Conservation (phyloP, 2,797 vertebrate genomes). For the Dermochelys coriacea region DNA sequence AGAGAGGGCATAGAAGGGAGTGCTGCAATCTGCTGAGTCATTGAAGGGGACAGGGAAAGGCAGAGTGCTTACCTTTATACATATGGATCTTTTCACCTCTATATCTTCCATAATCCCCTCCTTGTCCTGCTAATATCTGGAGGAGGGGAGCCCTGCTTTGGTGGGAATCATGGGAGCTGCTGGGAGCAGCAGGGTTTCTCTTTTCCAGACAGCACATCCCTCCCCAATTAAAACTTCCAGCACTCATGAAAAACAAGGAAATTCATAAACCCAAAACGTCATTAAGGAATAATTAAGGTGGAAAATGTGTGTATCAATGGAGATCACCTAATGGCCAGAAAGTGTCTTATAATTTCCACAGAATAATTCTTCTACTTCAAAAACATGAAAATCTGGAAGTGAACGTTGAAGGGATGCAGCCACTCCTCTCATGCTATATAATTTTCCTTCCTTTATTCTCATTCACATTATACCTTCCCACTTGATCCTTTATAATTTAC, state of each 20-base stretch:
- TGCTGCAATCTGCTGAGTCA: background rate
- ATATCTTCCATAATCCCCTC: background rate
- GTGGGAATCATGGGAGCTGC: background rate
- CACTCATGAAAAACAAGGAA: background rate
- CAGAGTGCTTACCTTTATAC: background rate
- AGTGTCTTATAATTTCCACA: background rate
- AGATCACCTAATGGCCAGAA: background rate
- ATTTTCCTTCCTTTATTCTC: background rate
- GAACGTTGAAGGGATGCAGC: background rate
- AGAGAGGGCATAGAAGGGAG: background rate
- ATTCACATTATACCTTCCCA: background rate
- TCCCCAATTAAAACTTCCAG: background rate
- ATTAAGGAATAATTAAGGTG: background rate
- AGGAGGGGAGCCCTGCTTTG: background rate
- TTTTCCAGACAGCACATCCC: background rate
- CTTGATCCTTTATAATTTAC: background rate
- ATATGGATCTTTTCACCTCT: background rate
- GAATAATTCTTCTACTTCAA: background rate
- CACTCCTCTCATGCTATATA: background rate
- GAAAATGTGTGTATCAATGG: accelerated
- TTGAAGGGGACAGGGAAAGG: background rate
- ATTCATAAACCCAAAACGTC: background rate
- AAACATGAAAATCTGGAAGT: background rate
- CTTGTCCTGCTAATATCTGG: background rate
- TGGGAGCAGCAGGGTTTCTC: background rate